phyloP scores from a whole-genome alignment of 2,888 invertebrate genomes.

The Drosophila merina region DNA sequence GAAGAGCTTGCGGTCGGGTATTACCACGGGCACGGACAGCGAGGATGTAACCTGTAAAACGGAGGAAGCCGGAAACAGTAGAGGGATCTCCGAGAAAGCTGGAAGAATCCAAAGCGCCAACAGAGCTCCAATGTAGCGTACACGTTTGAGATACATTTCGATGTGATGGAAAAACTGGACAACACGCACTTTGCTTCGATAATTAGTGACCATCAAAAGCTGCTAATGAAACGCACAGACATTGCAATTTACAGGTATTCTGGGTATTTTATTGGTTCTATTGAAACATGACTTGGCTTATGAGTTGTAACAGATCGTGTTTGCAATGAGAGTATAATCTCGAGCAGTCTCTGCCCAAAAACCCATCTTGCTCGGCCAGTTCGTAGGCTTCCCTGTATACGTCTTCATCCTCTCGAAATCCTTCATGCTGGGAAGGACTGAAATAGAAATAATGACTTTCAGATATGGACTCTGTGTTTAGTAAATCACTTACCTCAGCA shows the following conservation, averaged over 20 bases:
- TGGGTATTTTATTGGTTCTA: conserved; percentile 11
- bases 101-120: conserved; percentile 23
- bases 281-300: conserved; percentile 64
- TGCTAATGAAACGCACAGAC: conserved; percentile 62
- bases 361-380: conserved; percentile 77
- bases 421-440: conserved; percentile 85
- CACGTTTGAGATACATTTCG: conserved; percentile 46
- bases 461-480: neutral
- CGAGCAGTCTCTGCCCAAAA: conserved; percentile 73
- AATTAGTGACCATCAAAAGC: conserved; percentile 38
- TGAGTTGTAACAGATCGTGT: conserved; percentile 63
- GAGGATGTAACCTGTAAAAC: conserved; percentile 71
- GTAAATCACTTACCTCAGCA: conserved; percentile 86
- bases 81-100: conserved; percentile 31
- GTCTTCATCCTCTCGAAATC: conserved; percentile 85
- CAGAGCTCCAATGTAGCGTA: conserved; percentile 38
- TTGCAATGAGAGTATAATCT: conserved; percentile 72
- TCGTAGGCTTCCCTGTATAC: conserved; percentile 81
- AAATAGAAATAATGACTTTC: neutral
- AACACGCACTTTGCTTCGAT: conserved; percentile 32
- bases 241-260: conserved; percentile 32
- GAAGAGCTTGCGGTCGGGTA: conserved; percentile 70
- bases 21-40: conserved; percentile 72
- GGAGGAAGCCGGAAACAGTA: conserved; percentile 57
- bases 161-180: conserved; percentile 33